phyloP scores from a whole-genome alignment of 2,797 vertebrate genomes.

The Melanotaenia parkinsoni region DNA sequence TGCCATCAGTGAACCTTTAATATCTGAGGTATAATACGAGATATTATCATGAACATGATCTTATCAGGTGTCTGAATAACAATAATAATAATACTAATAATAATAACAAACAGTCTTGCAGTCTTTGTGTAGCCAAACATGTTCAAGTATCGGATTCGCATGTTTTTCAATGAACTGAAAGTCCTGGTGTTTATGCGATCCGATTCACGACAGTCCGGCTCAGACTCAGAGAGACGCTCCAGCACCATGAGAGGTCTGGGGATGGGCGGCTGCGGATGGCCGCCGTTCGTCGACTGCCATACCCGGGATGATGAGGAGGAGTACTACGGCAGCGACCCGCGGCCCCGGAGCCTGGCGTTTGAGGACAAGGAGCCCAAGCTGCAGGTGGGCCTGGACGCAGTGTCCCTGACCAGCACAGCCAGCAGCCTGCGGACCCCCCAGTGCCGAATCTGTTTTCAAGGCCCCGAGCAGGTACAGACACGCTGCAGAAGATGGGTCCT shows the following conservation, averaged over 20 bases:
- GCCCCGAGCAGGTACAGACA: conserved; percentile 89
- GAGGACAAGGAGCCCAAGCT: conserved; percentile 88
- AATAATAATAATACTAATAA: conserved; percentile 24
- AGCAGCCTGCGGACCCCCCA: conserved; percentile 91
- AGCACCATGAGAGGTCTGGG: conserved; percentile 83
- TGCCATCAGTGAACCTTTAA: conserved; percentile 68
- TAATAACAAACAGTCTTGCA: conserved; percentile 30
- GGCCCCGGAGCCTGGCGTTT: conserved; percentile 87
- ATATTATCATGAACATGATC: conserved; percentile 21
- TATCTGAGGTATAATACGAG: conserved; percentile 6
- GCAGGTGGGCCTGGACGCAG: conserved; percentile 87
- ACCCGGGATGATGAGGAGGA: conserved; percentile 91
- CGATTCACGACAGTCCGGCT: conserved; percentile 87
- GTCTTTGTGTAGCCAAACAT: conserved; percentile 85
- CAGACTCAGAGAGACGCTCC: conserved; percentile 84
- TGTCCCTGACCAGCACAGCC: conserved; percentile 90
- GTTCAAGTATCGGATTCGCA: conserved; percentile 97
- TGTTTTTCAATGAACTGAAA: conserved; percentile 97
- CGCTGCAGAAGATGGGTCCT: conserved; percentile 7
- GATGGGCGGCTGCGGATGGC: conserved; percentile 93
- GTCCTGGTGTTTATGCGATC: conserved; percentile 95
- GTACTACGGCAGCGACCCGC: conserved; percentile 90
- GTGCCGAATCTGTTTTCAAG: conserved; percentile 96
- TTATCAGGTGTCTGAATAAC: conserved; percentile 22
- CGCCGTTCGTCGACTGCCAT: conserved; percentile 90